Conservation (phyloP, 2,888 invertebrate genomes). For the Zygaena filipendulae region DNA sequence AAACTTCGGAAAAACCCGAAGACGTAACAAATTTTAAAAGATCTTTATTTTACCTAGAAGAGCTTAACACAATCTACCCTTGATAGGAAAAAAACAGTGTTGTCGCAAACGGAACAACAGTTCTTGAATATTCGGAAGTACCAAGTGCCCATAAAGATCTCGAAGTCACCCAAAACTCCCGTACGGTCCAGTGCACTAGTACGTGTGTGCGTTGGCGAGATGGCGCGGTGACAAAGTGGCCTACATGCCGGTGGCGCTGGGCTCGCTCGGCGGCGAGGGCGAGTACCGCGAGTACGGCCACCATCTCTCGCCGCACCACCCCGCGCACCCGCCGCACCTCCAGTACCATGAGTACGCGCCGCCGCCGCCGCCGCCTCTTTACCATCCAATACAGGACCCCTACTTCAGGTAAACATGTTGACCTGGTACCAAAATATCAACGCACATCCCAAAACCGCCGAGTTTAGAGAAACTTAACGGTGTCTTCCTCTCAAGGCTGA, state of each 20-base stretch:
- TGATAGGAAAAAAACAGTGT: too few species aligned
- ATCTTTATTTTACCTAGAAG: too few species aligned
- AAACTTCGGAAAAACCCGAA: too few species aligned
- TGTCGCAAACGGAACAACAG: too few species aligned
- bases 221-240: constrained; percentile 74
- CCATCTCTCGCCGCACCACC: constrained; percentile 57
- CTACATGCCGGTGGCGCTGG: constrained; percentile 73
- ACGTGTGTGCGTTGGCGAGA: constrained; percentile 28
- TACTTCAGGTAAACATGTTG: constrained; percentile 45
- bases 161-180: too few species aligned
- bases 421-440: constrained; percentile 15
- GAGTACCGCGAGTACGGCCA: constrained; percentile 64
- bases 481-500: too few species aligned
- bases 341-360: constrained; percentile 69
- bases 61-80: too few species aligned
- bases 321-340: constrained; percentile 32
- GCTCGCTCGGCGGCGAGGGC: constrained; percentile 73
- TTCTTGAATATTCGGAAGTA: too few species aligned
- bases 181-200: constrained; percentile 15
- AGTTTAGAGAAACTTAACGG: too few species aligned
- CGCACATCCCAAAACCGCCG: too few species aligned
- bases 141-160: too few species aligned
- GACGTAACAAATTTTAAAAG: too few species aligned
- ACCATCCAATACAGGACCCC: constrained; percentile 53
- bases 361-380: constrained; percentile 61